Evolutionary conservation across 2,888 invertebrate genomes (phyloP), one percentile per base, ranked within the genome.

Genomic region (Eurytoma californica): DNA sequence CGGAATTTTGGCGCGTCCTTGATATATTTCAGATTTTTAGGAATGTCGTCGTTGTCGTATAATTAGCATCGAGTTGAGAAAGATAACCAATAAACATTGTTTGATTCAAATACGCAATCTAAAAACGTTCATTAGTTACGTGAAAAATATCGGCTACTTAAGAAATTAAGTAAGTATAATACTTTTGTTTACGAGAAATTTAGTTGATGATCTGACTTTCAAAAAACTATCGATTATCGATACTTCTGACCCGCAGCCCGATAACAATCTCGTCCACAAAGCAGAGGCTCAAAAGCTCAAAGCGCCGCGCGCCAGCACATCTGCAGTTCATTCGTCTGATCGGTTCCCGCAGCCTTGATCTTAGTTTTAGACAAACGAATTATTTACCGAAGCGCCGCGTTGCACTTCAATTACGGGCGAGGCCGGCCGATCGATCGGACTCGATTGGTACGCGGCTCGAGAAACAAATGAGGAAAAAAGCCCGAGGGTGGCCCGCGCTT

Each of bases 391-490:
- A 39, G 60, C 3, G 60, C 24, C 2, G 12, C 66, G n/a, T 12
- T 68, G 76, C 76, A 63, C 63, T 76, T 76, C 63, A 63, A 69
- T 69, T 61, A 69, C 47, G 20, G 13, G 2, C 20, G 13, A 39
- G 20, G 12, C 70, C 12, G 39, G 16, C 49, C 55, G 39, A 51
- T 20, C 20, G 63, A 72, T 9, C 16, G 16, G 3, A n/a, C 57
- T 16, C 61, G 57, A 53, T 24, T 51, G 51, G 55, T 9, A 0
- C 1, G 39, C 39, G 39, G 7, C 7, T 39, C 39, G 72, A 66
- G 49, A 72, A 72, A 77, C 74, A 77, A 30, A 30, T n/a, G 30
- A 55, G 30, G 16, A 39, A 65, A 73, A 49, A 69, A 51, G 67
- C 67, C 73, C 53, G 77, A 76, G 65, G 28, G 55, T 3, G 30